Conservation (phyloP, 2,797 vertebrate species). For the Spinibarbus caldwelli region DNA sequence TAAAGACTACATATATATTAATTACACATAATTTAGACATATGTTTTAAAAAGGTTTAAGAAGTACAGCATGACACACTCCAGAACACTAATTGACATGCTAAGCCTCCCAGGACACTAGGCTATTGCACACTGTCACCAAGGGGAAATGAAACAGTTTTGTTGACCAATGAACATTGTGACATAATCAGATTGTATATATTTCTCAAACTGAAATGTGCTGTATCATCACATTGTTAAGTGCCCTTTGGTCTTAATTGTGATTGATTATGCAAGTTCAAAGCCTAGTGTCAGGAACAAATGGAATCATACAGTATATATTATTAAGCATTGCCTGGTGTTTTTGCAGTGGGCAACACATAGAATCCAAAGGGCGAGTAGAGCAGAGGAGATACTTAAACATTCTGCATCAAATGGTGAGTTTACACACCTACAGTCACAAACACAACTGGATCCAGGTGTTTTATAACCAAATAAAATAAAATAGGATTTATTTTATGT, state of each 20-base stretch:
- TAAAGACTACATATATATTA: not conserved
- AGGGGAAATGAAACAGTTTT: not conserved
- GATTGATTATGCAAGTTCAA: constrained; percentile 6
- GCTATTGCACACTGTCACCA: no score
- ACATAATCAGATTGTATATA: not conserved
- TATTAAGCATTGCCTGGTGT: not conserved
- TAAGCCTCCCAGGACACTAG: no score
- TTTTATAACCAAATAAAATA: not conserved
- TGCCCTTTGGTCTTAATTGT: constrained; percentile 17
- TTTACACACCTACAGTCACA: not conserved
- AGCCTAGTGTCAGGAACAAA: not conserved
- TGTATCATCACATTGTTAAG: not conserved
- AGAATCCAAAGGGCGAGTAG: constrained; percentile 83
- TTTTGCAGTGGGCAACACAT: constrained; percentile 91
- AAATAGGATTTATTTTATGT: not conserved
- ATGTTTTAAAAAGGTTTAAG: no score
- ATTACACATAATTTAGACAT: not conserved
- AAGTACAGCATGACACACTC: no score
- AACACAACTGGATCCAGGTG: not conserved
- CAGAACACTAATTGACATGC: no score
- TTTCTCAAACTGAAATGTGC: not conserved
- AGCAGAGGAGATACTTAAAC: constrained; percentile 71
- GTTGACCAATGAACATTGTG: constrained; percentile 1
- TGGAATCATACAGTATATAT: not conserved
- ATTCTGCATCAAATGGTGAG: constrained; percentile 75